Evolutionary conservation across 2,797 vertebrate species (phyloP).

Genomic region (Ceyx erithaca): DNA sequence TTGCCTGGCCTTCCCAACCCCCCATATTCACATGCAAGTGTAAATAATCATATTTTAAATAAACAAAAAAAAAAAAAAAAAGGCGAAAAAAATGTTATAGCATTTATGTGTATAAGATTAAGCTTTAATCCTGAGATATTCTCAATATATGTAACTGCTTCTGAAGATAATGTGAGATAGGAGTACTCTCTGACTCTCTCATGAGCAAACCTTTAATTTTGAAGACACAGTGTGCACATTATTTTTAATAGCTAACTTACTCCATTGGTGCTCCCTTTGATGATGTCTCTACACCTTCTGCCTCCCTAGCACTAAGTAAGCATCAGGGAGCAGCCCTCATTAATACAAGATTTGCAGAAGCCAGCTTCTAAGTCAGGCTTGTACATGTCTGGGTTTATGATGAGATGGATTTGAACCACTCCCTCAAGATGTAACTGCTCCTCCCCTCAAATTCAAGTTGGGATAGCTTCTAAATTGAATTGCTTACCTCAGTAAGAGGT

Average conservation of each 20-base stretch:
- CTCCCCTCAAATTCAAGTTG: background rate
- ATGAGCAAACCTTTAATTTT: conserved; percentile 39
- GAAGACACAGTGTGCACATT: background rate
- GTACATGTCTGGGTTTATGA: conserved; percentile 6
- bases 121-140: background rate
- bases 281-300: conserved; percentile 26
- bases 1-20: background rate
- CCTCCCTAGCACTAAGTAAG: background rate
- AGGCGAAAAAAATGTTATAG: background rate
- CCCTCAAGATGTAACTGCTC: background rate
- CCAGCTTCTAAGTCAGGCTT: conserved; percentile 25
- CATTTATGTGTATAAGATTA: background rate
- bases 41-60: background rate
- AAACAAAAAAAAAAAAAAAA: background rate
- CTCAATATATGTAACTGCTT: background rate
- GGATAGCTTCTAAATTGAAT: background rate
- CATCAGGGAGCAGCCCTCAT: conserved; percentile 44
- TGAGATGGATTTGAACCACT: conserved; percentile 6
- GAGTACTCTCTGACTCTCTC: conserved; percentile 2
- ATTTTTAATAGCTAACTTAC: conserved; percentile 51
- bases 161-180: conserved; percentile 19
- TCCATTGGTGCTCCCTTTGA: conserved; percentile 48
- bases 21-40: background rate
- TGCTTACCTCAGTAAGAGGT: background rate
- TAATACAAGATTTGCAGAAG: conserved; percentile 28